These are phyloP conservation scores for Cuniculus paca DNA, from an alignment of 2,797 vertebrate genomes.

Conservation along the genomic window DNA sequence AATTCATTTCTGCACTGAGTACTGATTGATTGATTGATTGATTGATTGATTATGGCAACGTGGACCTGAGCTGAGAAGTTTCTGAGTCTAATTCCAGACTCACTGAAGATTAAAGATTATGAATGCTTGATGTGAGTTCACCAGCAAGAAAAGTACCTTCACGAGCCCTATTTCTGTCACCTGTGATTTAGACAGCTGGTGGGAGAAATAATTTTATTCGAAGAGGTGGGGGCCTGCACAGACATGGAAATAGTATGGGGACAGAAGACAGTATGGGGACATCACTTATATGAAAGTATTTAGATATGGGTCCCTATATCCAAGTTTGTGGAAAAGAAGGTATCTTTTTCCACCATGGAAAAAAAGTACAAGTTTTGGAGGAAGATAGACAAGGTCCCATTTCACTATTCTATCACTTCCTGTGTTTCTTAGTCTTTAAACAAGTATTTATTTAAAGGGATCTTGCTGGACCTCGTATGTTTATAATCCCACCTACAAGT, in stretches of 20 bases:
- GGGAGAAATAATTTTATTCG: background rate
- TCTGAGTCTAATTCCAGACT: background rate
- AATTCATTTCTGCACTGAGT: background rate
- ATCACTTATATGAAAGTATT: background rate
- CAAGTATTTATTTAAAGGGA: background rate
- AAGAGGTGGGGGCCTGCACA: background rate
- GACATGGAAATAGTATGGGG: background rate
- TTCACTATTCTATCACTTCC: background rate
- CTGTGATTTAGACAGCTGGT: background rate
- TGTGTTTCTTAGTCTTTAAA: background rate
- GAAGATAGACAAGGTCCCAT: background rate
- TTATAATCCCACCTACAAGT: background rate
- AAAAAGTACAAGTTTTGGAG: background rate
- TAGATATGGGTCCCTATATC: background rate
- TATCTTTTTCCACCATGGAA: background rate
- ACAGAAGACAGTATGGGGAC: background rate
- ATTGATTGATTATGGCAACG: background rate
- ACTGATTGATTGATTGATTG: background rate
- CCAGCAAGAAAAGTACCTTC: background rate
- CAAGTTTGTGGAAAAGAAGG: background rate
- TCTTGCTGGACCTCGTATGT: background rate
- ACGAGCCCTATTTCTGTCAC: background rate
- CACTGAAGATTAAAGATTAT: conserved; percentile 9
- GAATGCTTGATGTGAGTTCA: background rate
- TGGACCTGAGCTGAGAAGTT: background rate